Evolutionary conservation across 2,888 invertebrate genomes (phyloP), one percentile per base, ranked within the genome.

Genomic region (Chrysina gloriosa): DNA sequence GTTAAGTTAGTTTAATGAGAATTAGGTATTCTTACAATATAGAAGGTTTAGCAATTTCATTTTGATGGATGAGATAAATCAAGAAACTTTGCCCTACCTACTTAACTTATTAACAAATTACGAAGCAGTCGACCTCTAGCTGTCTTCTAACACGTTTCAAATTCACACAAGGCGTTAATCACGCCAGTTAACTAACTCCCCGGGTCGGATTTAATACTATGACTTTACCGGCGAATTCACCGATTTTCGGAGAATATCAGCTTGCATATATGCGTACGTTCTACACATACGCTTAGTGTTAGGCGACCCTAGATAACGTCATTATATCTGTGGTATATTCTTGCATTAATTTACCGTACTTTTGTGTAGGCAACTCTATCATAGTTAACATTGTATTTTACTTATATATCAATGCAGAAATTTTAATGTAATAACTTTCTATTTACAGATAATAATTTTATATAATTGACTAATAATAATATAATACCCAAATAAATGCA

Each of bases 31-130:
- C 45, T 45, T 45, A 21, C 21, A 50, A 50, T 50, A 7, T 50
- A 16, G 29, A 29, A 50, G 27, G 16, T 11, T 50, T 50, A 27
- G 14, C 11, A 27, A 50, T 50, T 27, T 50, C 50, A 21, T 16
- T 27, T 21, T 50, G 29, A 50, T 50, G 29, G 27, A 50, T 50
- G 50, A 29, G 27, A 16, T 14, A 29, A 11, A 27, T 50, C 3
- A 50, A 11, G 27, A n/a, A 50, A 50, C 29, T 50, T 50, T 29
- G 29, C 25, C 29, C 14, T 50, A n/a, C n/a, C n/a, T n/a, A 16
- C 27, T 50, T 50, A 52, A 52, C 52, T 52, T 52, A 52, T 31
- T 52, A 52, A 31, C 52, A 52, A 52, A 52, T 52, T 52, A 52
- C 29, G 16, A 52, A 31, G 31, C 16, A 52, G 31, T 52, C 14